These are phyloP conservation scores for Muricea muricata DNA, from an alignment of 92 coral and sea anemone species.

Conservation along the genomic window DNA sequence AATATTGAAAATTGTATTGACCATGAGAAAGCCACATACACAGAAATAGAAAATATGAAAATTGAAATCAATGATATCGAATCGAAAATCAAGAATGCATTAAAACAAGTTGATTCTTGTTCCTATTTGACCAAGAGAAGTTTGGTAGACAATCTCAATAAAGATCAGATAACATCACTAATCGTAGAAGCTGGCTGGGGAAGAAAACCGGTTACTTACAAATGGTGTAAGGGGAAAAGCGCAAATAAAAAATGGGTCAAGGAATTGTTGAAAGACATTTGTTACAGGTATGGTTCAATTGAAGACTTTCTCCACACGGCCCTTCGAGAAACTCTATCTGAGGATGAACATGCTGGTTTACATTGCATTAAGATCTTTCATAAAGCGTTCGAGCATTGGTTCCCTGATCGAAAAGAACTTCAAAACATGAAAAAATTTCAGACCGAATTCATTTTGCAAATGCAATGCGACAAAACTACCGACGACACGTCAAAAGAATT, in stretches of 20 bases:
- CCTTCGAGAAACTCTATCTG: neutral
- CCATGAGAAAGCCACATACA: neutral
- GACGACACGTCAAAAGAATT: neutral
- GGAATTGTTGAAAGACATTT: neutral
- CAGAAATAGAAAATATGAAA: constrained; percentile 10
- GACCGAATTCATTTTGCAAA: neutral
- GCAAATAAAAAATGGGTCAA: neutral
- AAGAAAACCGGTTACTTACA: neutral
- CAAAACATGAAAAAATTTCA: neutral
- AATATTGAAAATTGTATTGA: neutral
- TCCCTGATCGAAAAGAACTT: constrained; percentile 2
- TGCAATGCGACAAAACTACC: neutral
- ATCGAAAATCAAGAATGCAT: neutral
- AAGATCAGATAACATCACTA: too few relatives aligned
- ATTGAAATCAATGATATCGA: neutral
- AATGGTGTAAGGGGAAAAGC: neutral
- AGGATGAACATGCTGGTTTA: neutral
- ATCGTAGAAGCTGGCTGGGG: neutral
- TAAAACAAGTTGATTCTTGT: neutral
- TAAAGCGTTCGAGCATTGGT: neutral
- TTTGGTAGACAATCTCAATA: neutral
- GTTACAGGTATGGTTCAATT: neutral
- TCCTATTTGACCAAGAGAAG: neutral
- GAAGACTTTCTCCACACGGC: neutral
- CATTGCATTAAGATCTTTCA: neutral